Evolutionary conservation across 2,113 vertebrate species (phyloP), one percentile per base, ranked within the genome.

Genomic region (Maccullochella peelii): DNA sequence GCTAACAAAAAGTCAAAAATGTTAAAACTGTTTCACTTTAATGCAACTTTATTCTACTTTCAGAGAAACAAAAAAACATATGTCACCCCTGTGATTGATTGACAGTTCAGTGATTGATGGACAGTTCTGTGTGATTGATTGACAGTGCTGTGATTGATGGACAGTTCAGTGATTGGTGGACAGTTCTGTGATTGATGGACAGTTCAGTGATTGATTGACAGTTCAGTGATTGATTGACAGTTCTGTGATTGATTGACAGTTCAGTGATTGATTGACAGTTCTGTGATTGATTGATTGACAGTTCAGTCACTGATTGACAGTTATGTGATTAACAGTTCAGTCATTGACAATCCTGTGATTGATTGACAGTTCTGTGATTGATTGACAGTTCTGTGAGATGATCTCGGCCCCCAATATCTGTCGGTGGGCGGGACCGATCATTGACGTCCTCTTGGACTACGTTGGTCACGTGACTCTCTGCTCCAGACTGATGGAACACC

Each of bases 391-490:
- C 91, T 99, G 98, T 88, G 97, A 99, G 94, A 95, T 98, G 92
- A 94, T 99, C 73, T 98, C 97, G 0, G 88, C 94, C 38, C 95
- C 97, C 0, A 95, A 95, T 71, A 92, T 97, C 78, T 95, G 89
- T 88, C 95, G 95, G 49, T 98, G 97, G 97, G 97, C 96, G 0
- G 98, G 97, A 54, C 97, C 98, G 0, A 97, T 99, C 88, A 97
- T 99, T 0, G 97, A 98, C 3, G 88, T 97, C 49, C 95, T 99
- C 7, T 91, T 99, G 91, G 96, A 99, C 94, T 99, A 99, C 0
- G 97, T 99, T 72, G 97, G 98, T 73, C 96, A 98, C 0, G 97
- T 99, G 83, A 96, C 95, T 61, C 96, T 99, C 15, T 99, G 98
- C 92, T 96, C 97, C 0, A 94, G 96, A 67, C 93, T 99, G 62